Evolutionary conservation across 2,797 vertebrate genomes (phyloP).

Genomic region (Chromis chromis): DNA sequence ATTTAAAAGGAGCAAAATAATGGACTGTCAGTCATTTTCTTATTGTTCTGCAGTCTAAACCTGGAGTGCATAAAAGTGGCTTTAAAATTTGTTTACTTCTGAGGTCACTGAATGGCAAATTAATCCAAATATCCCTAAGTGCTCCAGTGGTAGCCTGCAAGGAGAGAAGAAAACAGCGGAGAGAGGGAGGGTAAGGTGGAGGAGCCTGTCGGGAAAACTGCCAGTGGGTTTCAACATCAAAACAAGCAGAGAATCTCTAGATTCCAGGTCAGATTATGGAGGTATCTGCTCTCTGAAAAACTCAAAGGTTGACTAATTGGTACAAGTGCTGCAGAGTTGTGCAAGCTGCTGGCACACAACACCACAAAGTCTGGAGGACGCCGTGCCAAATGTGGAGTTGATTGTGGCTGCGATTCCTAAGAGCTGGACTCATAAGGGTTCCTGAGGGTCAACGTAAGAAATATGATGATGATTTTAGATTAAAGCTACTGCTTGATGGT

Average conservation of each 20-base stretch:
- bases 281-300: conserved; percentile 37
- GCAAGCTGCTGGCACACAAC: conserved; percentile 50
- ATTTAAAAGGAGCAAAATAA: neutral
- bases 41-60: neutral
- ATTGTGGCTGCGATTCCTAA: conserved; percentile 15
- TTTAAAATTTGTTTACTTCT: conserved; percentile 9
- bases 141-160: conserved; percentile 28
- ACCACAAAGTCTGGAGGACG: conserved; percentile 37
- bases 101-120: neutral
- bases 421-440: neutral
- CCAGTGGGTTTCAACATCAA: conserved; percentile 69
- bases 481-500: conserved; percentile 4
- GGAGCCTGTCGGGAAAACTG: conserved; percentile 52
- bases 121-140: conserved; percentile 20
- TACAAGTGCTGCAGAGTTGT: conserved; percentile 51
- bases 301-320: conserved; percentile 55
- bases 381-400: conserved; percentile 38
- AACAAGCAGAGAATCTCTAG: conserved; percentile 41
- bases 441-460: conserved; percentile 7
- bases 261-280: conserved; percentile 48
- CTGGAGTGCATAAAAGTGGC: neutral
- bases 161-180: conserved; percentile 17
- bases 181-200: conserved; percentile 37
- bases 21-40: neutral
- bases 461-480: conserved; percentile 14